These are phyloP conservation scores for Setipinna tenuifilis DNA, from an alignment of 2,797 vertebrate genomes.

Conservation along the genomic window DNA sequence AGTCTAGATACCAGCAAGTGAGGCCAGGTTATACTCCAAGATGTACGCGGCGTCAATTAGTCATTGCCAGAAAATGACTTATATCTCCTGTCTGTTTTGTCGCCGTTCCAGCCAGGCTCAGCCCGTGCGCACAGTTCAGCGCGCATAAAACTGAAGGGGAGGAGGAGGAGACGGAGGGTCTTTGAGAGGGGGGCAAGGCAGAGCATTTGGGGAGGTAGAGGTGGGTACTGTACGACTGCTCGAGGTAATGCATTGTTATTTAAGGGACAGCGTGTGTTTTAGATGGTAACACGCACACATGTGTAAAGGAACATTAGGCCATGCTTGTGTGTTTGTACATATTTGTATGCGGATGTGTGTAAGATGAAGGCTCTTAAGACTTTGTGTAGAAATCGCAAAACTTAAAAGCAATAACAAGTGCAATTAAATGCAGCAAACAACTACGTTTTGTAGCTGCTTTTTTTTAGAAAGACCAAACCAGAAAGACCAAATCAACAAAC, in stretches of 20 bases:
- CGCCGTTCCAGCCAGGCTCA: constrained; percentile 49
- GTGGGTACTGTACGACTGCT: not conserved
- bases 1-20: constrained; percentile 32
- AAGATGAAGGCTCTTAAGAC: too few species aligned
- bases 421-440: too few species aligned
- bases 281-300: not conserved
- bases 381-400: too few species aligned
- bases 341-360: not conserved
- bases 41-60: constrained; percentile 62
- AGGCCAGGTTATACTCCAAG: constrained; percentile 52
- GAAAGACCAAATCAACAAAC: not conserved
- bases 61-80: constrained; percentile 60
- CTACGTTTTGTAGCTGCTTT: not conserved
- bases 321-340: not conserved
- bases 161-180: constrained; percentile 70
- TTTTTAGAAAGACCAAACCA: not conserved
- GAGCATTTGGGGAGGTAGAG: constrained; percentile 30
- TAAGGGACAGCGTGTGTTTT: not conserved
- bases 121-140: constrained; percentile 1
- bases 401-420: too few species aligned
- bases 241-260: constrained; percentile 5
- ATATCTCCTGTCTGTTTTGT: constrained; percentile 63
- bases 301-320: not conserved
- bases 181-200: constrained; percentile 50
- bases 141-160: constrained; percentile 53